Base-by-base conservation (phyloP, 2,888 invertebrate species). In the Eupithecia tripunctaria region DNA sequence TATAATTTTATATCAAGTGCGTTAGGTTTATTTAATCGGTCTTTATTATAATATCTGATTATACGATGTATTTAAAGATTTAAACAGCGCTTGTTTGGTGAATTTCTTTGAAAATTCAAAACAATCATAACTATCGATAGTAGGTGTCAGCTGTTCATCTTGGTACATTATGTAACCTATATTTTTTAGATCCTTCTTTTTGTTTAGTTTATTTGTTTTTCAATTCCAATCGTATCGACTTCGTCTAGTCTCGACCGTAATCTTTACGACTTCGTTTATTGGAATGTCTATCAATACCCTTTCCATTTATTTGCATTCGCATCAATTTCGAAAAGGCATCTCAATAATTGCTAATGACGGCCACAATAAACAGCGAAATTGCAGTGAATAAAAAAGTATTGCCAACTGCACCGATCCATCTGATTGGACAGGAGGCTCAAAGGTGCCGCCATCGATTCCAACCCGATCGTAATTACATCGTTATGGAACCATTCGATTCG, bases 381-480 rank as follows among this genome's bases (percentile, higher is more conserved):
- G 64, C 71, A 67, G 27, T 36, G 32, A 68, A 64, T 67, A 32
- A 71, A 65, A 72, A 74, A 75, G 68, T 62, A 60, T 21, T 32
- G 67, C 62, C 67, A 64, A 70, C 60, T 36, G 27, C 67, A 69
- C 59, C 68, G 60, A 72, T 67, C 75, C 73, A 72, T 65, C 76
- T 76, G 78, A 84, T 82, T 84, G 82, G 82, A 74, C 80, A 79
- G 80, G 84, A 84, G 84, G 84, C 80, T 83, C 91, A 91, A 91
- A 87, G 85, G 81, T 71, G 77, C 83, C 83, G 82, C 75, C 80
- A 82, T 84, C 84, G 86, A 86, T 87, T 85, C 77, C 71, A 76
- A 75, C 77, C 76, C 81, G 77, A 80, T 85, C 82, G 85, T 86
- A 87, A 90, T 91, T 88, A 86, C 82, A 84, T 84, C 81, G 78